Base-by-base conservation (phyloP, 2,888 invertebrate genomes). In the Gibbula magus region DNA sequence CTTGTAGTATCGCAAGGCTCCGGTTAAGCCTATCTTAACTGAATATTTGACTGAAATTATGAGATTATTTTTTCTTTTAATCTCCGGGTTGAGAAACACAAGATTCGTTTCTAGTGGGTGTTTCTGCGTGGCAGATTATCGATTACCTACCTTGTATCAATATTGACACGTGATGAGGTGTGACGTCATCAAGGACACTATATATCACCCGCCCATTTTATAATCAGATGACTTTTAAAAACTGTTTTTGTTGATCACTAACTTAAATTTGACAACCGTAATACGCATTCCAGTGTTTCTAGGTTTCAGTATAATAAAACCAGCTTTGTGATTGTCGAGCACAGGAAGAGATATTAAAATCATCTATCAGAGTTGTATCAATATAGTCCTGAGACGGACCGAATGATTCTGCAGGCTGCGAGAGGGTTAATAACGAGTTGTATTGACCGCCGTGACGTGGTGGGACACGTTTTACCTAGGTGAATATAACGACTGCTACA, bases 371-470 rank as follows among this genome's bases (percentile, higher is more conserved):
- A 25, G 2, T 61, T 29, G 29, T 61, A 61, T 61, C 29, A 61
- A 61, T 61, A 61, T 61, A 29, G 61, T 61, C 61, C 13, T 29
- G 25, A 29, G 4, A 45, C 45, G 45, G 45, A 45, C 8, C 45
- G 13, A 45, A 45, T 45, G 13, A 1, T 13, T 25, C 29, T 61
- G 61, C 61, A 61, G 25, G n/a, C 29, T 16, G 61, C 29, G 61
- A 61, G 16, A 25, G 22, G 61, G 61, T 16, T 18, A 22, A 13
- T 61, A 61, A 22, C 61, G 25, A 25, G 29, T 16, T 7, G 29
- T 61, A 61, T 61, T 61, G 61, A 61, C 61, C 61, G 61, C 22
- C 16, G 18, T 61, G 61, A 61, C 61, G 61, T 61, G 61, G 61
- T 29, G 29, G 18, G 61, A 61, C 61, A 61, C 61, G 61, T 61